A percentile compares a stretch with the other conserved stretches of the same genome.
phyloP scores from a whole-genome alignment of 2,113 vertebrate genomes.

The Synchiropus splendidus region DNA sequence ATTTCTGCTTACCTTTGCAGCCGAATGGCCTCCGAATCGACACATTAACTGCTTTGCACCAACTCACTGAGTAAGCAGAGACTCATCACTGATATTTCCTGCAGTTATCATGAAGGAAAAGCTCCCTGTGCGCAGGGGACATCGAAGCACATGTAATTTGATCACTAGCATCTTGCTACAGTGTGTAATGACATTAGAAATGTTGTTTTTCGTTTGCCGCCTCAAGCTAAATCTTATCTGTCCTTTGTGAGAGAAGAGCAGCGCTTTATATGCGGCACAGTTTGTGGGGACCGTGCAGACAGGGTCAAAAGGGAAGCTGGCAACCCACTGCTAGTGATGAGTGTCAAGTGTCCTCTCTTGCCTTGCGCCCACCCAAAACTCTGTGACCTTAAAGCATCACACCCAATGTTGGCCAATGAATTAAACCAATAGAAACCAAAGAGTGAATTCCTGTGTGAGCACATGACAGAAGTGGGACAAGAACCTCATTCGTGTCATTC shows the following conservation, averaged over 20 bases:
- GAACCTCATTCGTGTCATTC: too few species aligned
- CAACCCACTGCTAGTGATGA: constrained; percentile 12
- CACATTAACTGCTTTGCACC: constrained; percentile 47
- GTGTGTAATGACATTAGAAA: constrained; percentile 4
- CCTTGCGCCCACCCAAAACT: too few species aligned
- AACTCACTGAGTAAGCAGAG: constrained; percentile 43
- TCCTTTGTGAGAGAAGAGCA: constrained; percentile 32
- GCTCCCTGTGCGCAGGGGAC: constrained; percentile 46
- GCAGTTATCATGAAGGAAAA: constrained; percentile 55
- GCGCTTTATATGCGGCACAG: constrained; percentile 23
- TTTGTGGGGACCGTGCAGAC: constrained; percentile 14
- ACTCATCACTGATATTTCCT: constrained; percentile 54
- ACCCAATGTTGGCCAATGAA: too few species aligned
- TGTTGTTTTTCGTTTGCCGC: too few species aligned
- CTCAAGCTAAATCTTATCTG: too few species aligned
- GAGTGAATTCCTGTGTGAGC: too few species aligned
- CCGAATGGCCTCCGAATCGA: constrained; percentile 47
- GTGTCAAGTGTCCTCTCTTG: background rate
- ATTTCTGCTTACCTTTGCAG: constrained; percentile 67
- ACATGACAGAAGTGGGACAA: too few species aligned
- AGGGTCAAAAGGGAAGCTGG: constrained; percentile 32
- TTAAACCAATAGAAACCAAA: too few species aligned
- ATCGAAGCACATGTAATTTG: constrained; percentile 52
- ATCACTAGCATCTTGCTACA: constrained; percentile 32
- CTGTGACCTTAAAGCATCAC: background rate